phyloP scores from a whole-genome alignment of 2,113 vertebrate genomes.

The Pachyramphus minor region DNA sequence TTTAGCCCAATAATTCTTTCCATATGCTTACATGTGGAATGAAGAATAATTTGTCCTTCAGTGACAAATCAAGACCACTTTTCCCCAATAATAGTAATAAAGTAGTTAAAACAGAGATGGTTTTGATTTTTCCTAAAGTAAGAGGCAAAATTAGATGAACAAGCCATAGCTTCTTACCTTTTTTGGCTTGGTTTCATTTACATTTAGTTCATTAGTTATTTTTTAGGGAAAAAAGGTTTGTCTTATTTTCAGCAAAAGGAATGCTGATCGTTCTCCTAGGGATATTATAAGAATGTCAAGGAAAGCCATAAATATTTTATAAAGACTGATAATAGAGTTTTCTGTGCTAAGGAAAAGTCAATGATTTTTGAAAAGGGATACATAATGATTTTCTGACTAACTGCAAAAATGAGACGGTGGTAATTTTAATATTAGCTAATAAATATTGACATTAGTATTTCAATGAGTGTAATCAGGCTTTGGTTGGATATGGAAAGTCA shows the following conservation, averaged over 20 bases:
- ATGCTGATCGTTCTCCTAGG: conserved; percentile 42
- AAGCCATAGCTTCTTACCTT: not conserved
- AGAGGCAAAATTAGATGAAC: not conserved
- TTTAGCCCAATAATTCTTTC: not conserved
- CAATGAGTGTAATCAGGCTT: conserved; percentile 28
- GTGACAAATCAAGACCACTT: not conserved
- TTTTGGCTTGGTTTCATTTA: not conserved
- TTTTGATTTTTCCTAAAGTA: not conserved
- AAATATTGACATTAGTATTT: conserved; percentile 53
- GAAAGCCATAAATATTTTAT: conserved; percentile 59
- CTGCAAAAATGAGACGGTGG: conserved; percentile 7
- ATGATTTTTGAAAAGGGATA: conserved; percentile 36
- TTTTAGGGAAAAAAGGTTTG: not conserved
- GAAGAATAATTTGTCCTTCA: not conserved
- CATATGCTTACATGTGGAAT: not conserved
- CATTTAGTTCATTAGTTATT: conserved; percentile 6
- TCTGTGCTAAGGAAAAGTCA: conserved; percentile 41
- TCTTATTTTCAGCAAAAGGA: conserved; percentile 45
- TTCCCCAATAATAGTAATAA: not conserved
- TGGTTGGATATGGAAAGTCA: not conserved
- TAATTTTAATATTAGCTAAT: conserved; percentile 50
- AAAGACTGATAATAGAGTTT: conserved; percentile 52
- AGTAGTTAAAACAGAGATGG: not conserved
- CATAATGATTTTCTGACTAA: conserved; percentile 47
- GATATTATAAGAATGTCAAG: conserved; percentile 32